Evolutionary conservation across 2,797 vertebrate species (phyloP), one percentile per base, ranked within the genome.

Genomic region (Typhlichthys subterraneus): DNA sequence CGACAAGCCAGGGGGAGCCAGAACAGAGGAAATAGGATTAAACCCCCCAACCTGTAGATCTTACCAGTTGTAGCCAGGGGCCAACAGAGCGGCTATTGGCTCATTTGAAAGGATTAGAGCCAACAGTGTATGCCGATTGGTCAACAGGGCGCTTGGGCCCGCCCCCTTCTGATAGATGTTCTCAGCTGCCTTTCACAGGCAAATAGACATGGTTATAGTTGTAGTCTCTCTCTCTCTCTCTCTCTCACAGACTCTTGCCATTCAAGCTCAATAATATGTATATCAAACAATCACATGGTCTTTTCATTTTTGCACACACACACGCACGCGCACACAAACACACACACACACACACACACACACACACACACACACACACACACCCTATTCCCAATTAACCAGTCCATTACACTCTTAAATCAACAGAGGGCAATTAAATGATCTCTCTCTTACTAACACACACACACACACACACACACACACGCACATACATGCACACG

Each of bases 161-260:
- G 2, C 65, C 50, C 66, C 23, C 65, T 31, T 51, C 5, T 33
- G 76, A 83, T 89, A 92, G 88, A 91, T 91, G 90, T 91, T 90
- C 78, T 67, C 88, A 91, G 88, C 85, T 91, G 87, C 84, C 77
- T 73, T 75, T 65, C 70, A 64, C 52, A 55, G 70, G 70, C 71
- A 79, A 80, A 84, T 73, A 79, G 85, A 83, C 70, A 65, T 53
- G 33, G 53, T 69, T 70, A 72, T 65, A 63, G 13, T 47, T 59
- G 57, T 14, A 15, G 1, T 38, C 57, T 59, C 13, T 4, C 11
- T 4, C 11, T 33, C n/a, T 19, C 14, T 11, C 60, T 23, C 52
- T 53, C 19, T 54, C 61, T 31, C 45, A 19, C 17, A 64, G 62
- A 48, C 49, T 50, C 5, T 14, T 50, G 13, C 31, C 59, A 12